phyloP scores from a whole-genome alignment of 1,140 invertebrate species.

The Lepidostoma basale region DNA sequence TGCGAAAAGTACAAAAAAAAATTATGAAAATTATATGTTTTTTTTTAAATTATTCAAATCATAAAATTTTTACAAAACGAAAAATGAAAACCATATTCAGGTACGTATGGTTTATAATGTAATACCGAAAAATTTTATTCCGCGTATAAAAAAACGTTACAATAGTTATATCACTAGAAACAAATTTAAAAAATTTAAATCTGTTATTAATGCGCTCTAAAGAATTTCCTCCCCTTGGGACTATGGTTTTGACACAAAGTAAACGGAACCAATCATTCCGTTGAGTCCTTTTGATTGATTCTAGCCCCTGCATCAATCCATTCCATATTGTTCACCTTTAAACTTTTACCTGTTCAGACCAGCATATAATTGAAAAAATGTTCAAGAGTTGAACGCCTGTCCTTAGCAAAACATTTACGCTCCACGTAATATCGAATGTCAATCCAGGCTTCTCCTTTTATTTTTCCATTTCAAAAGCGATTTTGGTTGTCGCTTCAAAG shows the following conservation, averaged over 20 bases:
- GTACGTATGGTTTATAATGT: no score
- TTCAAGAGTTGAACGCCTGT: constrained; percentile 44
- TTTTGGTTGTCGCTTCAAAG: constrained; percentile 39
- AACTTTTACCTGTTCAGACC: constrained; percentile 44
- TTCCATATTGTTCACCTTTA: constrained; percentile 44
- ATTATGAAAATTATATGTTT: no score
- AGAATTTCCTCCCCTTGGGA: not conserved
- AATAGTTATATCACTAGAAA: no score
- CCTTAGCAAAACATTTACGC: constrained; percentile 42
- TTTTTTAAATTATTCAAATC: no score
- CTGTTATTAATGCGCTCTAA: no score
- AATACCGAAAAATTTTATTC: no score
- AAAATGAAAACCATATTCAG: no score
- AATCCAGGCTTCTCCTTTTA: constrained; percentile 38
- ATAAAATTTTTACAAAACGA: no score
- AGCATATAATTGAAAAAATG: constrained; percentile 47
- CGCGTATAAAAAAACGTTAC: no score
- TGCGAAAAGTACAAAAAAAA: no score
- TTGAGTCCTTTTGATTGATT: constrained; percentile 22
- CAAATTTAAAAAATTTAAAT: no score
- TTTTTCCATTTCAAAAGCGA: constrained; percentile 42
- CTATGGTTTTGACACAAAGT: constrained; percentile 7
- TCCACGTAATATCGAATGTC: constrained; percentile 43
- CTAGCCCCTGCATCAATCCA: constrained; percentile 9
- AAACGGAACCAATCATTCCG: constrained; percentile 15